Conservation (phyloP, 2,888 invertebrate species). For the Calameuta pallipes region DNA sequence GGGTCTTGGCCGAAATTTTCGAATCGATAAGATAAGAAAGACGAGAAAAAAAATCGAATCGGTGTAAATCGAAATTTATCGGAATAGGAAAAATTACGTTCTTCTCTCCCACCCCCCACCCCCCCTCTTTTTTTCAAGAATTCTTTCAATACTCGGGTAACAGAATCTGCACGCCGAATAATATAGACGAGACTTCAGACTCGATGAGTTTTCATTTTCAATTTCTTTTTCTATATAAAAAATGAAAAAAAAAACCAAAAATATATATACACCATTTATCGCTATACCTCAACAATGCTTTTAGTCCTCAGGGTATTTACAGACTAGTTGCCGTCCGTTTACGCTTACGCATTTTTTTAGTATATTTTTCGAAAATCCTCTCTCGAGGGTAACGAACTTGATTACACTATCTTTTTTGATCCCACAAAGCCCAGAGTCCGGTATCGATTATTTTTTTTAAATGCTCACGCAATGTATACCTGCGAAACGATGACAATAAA, state of each 20-base stretch:
- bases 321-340: conserved; percentile 5
- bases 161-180: neutral
- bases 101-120: neutral
- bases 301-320: conserved; percentile 35
- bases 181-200: neutral
- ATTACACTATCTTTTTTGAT: neutral
- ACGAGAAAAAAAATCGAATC: neutral
- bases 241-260: neutral
- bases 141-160: neutral
- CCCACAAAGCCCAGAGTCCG: neutral
- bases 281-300: conserved; percentile 22
- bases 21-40: neutral
- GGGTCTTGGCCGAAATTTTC: conserved; percentile 9
- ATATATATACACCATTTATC: neutral
- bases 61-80: neutral
- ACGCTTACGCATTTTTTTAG: conserved; percentile 7
- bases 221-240: conserved; percentile 5
- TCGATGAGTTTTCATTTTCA: neutral
- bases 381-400: neutral
- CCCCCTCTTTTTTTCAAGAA: neutral
- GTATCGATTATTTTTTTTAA: neutral
- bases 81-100: neutral
- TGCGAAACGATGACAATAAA: conserved; percentile 3
- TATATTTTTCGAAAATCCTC: neutral
- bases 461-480: neutral